Evolutionary conservation across 2,113 vertebrate genomes (phyloP).

Genomic region (Bos taurus): DNA sequence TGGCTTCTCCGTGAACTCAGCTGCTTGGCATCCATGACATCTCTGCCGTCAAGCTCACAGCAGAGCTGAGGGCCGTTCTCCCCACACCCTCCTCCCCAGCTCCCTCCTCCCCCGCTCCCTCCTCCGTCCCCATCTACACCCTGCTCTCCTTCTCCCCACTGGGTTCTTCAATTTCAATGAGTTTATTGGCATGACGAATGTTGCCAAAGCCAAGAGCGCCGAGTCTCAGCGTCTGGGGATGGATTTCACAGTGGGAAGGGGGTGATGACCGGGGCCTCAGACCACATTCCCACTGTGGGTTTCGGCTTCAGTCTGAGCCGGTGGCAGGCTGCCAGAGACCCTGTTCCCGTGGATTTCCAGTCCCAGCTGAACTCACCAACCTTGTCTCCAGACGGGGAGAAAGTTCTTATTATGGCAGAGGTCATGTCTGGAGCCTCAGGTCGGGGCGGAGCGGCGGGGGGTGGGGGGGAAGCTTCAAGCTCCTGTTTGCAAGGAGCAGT

Average conservation of each 20-base stretch:
- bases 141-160: neutral
- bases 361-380: conserved; percentile 44
- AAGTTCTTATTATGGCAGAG: conserved; percentile 40
- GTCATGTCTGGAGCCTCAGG: conserved; percentile 48
- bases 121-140: neutral
- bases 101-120: neutral
- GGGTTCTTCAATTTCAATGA: conserved; percentile 70
- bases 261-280: conserved; percentile 16
- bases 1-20: conserved; percentile 39
- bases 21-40: neutral
- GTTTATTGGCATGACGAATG: conserved; percentile 73
- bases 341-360: conserved; percentile 52
- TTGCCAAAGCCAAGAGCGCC: conserved; percentile 67
- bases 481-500: neutral
- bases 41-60: neutral
- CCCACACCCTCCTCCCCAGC: neutral
- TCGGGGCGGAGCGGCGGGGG: neutral
- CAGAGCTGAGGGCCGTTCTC: neutral
- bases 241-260: conserved; percentile 70
- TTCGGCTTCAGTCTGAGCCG: conserved; percentile 41
- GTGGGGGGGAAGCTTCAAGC: neutral
- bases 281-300: conserved; percentile 62
- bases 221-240: conserved; percentile 69
- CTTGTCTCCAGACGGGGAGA: conserved; percentile 49
- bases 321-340: conserved; percentile 65